Base-by-base conservation (phyloP, 2,888 invertebrate genomes). In the Auanema freiburgensis region DNA sequence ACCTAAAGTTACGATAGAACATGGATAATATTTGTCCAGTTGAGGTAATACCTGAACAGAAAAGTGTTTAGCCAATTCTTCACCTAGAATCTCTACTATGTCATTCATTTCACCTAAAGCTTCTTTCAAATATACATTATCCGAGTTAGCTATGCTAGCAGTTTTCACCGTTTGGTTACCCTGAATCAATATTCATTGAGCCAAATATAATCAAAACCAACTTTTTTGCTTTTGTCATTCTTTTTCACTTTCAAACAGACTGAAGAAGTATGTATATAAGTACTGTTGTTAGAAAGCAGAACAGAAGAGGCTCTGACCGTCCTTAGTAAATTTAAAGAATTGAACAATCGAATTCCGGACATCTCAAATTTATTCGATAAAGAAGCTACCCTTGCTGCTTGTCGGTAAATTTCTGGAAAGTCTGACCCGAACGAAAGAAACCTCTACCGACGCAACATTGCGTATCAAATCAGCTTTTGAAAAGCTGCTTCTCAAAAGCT, bases 31-130 rank as follows among this genome's bases (percentile, higher is more conserved):
- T 59, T 14, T 33, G 43, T 41, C 8, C 14, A 8, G 18, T 5
- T 12, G 8, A 49, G n/a, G 41, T 42, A 8, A 41, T 57, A 65
- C 69, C 59, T 73, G 70, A 14, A 73, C 51, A 6, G 70, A 58
- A 43, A 63, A 52, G 23, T 63, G 63, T 33, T 58, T 63, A 1
- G 62, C 57, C 23, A 74, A 57, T 52, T 75, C 71, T 3, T 74
- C 74, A 11, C 24, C 55, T 12, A 78, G 65, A 6, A 65, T 42
- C 1, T 25, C 42, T 59, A 76, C 78, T 41, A 75, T 46, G 23
- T 57, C 42, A 50, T 59, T 59, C 59, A 78, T 71, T 52, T 77
- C 72, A 23, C 69, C 69, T n/a, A 64, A 24, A 6, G 72, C 65
- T 10, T 59, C 63, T 43, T 66, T 53, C 14, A 77, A 59, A 25